These are phyloP conservation scores for Amphilophus citrinellus DNA, from an alignment of 2,113 vertebrate genomes.

Conservation along the genomic window DNA sequence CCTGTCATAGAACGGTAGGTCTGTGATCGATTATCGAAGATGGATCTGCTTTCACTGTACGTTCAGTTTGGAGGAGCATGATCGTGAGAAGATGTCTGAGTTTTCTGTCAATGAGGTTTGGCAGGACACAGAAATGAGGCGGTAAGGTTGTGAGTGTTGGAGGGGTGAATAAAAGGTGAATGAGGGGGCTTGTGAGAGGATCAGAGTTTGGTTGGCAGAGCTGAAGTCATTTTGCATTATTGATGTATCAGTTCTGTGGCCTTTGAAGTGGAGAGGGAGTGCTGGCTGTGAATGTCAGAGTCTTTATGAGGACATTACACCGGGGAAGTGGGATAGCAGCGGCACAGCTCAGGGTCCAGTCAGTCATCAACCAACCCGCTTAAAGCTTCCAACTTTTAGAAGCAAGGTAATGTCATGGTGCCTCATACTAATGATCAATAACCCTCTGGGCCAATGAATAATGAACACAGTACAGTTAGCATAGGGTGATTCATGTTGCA, in stretches of 20 bases:
- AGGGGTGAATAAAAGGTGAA: neutral
- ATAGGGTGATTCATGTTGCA: neutral
- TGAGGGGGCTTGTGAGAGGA: slow-evolving; percentile 12
- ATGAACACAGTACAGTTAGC: neutral
- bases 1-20: neutral
- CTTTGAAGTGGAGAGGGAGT: slow-evolving; percentile 52
- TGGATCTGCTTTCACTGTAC: no score
- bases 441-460: neutral
- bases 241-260: slow-evolving; percentile 57
- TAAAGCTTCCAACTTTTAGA: neutral
- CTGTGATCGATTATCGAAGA: neutral
- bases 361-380: neutral
- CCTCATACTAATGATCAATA: neutral
- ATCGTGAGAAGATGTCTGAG: neutral
- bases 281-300: slow-evolving; percentile 32
- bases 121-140: neutral
- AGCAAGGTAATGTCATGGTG: neutral
- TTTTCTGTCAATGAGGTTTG: neutral
- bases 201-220: neutral
- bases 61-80: neutral
- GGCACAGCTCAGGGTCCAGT: neutral
- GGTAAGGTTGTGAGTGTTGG: slow-evolving; percentile 1
- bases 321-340: neutral
- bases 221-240: slow-evolving; percentile 60
- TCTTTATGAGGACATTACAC: slow-evolving; percentile 38